A percentile compares a stretch with the other conserved stretches of the same genome.
These are phyloP conservation scores for Cryptus viduatorius DNA, from an alignment of 2,888 invertebrate species.

Conservation along the genomic window DNA sequence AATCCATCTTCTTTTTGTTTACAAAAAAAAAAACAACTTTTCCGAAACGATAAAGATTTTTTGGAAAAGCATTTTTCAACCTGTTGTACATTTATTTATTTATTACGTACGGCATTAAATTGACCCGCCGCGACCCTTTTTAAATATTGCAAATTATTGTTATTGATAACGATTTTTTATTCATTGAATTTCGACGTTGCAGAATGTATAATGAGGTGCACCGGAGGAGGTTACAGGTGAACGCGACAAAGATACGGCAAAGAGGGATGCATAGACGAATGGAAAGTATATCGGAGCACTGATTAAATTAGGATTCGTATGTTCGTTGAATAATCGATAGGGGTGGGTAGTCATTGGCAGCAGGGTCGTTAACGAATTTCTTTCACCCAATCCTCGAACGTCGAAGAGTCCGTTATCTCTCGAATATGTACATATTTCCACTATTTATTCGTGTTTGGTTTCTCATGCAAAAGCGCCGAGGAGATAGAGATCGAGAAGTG, in stretches of 20 bases:
- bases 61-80: not conserved
- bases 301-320: slow-evolving; percentile 71
- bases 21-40: too few species aligned
- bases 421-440: slow-evolving; percentile 45
- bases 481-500: not conserved
- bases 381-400: slow-evolving; percentile 55
- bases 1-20: too few species aligned
- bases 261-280: slow-evolving; percentile 26
- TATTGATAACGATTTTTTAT: slow-evolving; percentile 63
- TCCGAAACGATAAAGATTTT: not conserved
- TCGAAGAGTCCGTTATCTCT: slow-evolving; percentile 61
- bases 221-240: slow-evolving; percentile 20
- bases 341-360: slow-evolving; percentile 62
- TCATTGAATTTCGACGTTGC: slow-evolving; percentile 49
- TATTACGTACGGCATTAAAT: too few species aligned
- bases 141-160: slow-evolving; percentile 37
- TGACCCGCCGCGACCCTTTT: not conserved
- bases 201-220: slow-evolving; percentile 59
- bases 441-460: slow-evolving; percentile 19
- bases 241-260: slow-evolving; percentile 14
- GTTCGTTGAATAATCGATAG: slow-evolving; percentile 72
- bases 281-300: slow-evolving; percentile 69
- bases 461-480: slow-evolving; percentile 35
- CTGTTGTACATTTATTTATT: not conserved
- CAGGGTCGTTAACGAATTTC: slow-evolving; percentile 69